Evolutionary conservation across 2,113 vertebrate genomes (phyloP).

Genomic region (Tychaedon coryphoeus): DNA sequence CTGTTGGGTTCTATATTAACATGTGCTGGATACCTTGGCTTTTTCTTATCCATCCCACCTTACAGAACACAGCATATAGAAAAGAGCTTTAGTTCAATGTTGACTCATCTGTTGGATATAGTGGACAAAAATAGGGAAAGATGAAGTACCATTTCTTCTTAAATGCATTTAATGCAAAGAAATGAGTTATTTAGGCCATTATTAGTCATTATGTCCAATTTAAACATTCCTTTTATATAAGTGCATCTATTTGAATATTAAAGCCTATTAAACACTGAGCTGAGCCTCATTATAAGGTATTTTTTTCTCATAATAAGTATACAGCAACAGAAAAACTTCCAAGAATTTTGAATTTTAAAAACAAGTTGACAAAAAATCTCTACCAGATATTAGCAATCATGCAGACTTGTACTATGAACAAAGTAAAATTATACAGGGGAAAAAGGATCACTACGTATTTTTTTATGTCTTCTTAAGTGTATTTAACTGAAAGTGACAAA

Average conservation of each 20-base stretch:
- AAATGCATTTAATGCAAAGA: not conserved
- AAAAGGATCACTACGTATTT: not conserved
- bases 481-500: not conserved
- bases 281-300: not conserved
- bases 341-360: not conserved
- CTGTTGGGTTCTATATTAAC: not conserved
- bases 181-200: not conserved
- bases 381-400: not conserved
- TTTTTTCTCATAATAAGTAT: not conserved
- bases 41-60: not conserved
- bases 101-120: not conserved
- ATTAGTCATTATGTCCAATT: not conserved
- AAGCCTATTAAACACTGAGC: not conserved
- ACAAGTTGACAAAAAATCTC: fast-evolving
- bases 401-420: not conserved
- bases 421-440: not conserved
- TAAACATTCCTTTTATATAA: not conserved
- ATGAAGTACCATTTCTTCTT: not conserved
- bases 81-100: not conserved
- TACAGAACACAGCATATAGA: not conserved
- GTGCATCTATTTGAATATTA: not conserved
- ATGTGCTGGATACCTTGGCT: not conserved
- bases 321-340: not conserved
- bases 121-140: not conserved
- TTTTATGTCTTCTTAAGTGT: not conserved